Base-by-base conservation (phyloP, 2,113 vertebrate genomes). In the Oncorhynchus mykiss region DNA sequence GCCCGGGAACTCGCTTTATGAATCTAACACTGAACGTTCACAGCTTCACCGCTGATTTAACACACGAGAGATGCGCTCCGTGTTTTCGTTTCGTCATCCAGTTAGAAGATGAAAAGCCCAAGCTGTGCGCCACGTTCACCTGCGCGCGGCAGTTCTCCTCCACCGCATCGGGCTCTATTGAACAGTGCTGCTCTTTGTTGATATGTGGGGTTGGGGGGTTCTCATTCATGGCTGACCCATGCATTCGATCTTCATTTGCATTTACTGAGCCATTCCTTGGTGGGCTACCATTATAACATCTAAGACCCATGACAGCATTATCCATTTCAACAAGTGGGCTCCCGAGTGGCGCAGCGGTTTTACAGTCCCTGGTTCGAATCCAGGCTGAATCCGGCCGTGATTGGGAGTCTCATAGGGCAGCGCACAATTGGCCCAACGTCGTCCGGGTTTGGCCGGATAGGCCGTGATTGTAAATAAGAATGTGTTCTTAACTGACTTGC, bases 71-170 rank as follows among this genome's bases (percentile, higher is more conserved):
- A 16, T 7, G 25, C 51, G 22, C 45, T 39, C 64, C 73, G 73
- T 24, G 31, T 25, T 62, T 71, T 66, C 1, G 29, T 62, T 66
- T 67, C 24, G 25, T 60, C 29, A 27, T 70, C n/a, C 81, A 93
- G 92, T 74, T 92, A 93, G 72, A 92, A 93, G 72, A 93, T 85
- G 64, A 92, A 93, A 48, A 89, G 86, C 92, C 70, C 77, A 92
- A 86, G 45, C 91, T 85, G 85, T 93, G 93, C 49, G 92, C 84
- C 22, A 86, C 86, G 77, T 88, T 83, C 13, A 84, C 59, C 24
- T 67, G 27, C 48, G 71, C n/a, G 48, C 71, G 20, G 25, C 62
- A 51, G 71, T 74, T 45, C 39, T 60, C 27, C 48, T 18, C 34
- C 64, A 68, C 65, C 27, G 62, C 25, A 49, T 70, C 29, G n/a